Base-by-base conservation (phyloP, 2,113 vertebrate species). In the Oenanthe oenanthe region DNA sequence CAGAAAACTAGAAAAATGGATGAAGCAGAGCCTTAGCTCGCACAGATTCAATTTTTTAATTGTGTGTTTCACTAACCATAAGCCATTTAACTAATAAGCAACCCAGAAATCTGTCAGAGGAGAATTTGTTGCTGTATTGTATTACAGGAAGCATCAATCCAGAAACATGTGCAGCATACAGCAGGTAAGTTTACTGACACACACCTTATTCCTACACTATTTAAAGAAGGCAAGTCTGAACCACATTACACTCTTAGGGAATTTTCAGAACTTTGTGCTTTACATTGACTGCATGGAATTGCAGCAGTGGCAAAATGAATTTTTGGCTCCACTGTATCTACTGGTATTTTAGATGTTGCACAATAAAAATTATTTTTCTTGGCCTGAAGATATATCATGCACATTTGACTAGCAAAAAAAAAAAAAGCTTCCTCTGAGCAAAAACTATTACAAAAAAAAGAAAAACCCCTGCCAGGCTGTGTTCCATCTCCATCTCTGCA, bases 71-170 rank as follows among this genome's bases (percentile, higher is more conserved):
- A 84, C 72, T 85, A 96, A 71, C 67, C 91, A 43, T 74, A 86
- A 95, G 70, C 88, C 58, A 92, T 86, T 92, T 84, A 94, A 91
- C 87, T 84, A 94, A 95, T 67, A 88, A 87, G 54, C 42, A 92
- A 85, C 89, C 86, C 62, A 71, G 70, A 89, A 96, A 89, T 71
- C 38, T 89, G n/a, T 67, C 81, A 94, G 47, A 95, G 78, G 45
- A 88, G 74, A n/a, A 84, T 91, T 76, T 68, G 26, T 91, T 63
- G 78, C 40, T 88, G 50, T 50, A 75, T 53, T 50, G 47, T 67
- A 51, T 72, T 88, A 75, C 53, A 77, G 43, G 62, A 53, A 61
- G 29, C 67, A 24, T 21, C 17, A 70, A 60, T 81, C 56, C 57
- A 92, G 40, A 61, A 93, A 70, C 63, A 85, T 0, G 8, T 40